Evolutionary conservation across 2,888 invertebrate genomes (phyloP), one percentile per base, ranked within the genome.

Genomic region (Rhagonycha lutea): DNA sequence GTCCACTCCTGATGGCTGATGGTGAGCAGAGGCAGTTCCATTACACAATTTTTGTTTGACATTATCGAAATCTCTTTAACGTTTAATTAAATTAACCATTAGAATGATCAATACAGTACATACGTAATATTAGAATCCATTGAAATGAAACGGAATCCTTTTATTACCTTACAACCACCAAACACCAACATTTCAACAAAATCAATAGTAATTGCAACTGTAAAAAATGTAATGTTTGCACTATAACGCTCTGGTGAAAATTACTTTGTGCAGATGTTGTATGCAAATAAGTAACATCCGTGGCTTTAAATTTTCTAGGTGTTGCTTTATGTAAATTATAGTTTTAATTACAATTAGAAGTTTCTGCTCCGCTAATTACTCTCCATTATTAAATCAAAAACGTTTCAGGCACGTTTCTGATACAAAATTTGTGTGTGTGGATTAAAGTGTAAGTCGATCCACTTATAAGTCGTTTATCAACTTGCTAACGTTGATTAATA

Each of bases 211-310:
- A 26, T n/a, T 24, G 63, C 62, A 23, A 18, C 62, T 18, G 18
- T 62, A 62, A 14, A 63, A 23, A 65, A 65, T 65, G 24, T 23
- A 65, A 26, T 65, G 23, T 26, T 24, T 65, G 12, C 26, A n/a
- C 14, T 23, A 14, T 65, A 24, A 26, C 26, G 24, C 26, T 65
- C 18, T n/a, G 23, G 23, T 23, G 23, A 23, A 18, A 65, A 65
- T 72, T 62, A 29, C 26, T 23, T 63, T 63, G 62, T 69, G 73
- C 73, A 73, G 73, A 68, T 73, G 73, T 73, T 73, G 69, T 63
- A 73, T 73, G 73, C 73, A 73, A 73, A 73, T 73, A 18, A 69
- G 69, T 65, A 68, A 63, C 72, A 72, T 61, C 72, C 72, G 72
- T 14, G 72, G 65, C 28, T 60, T 26, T 61, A 72, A 72, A 72